Conservation (phyloP, 2,888 invertebrate genomes). For the Drosophila nr. fundita region DNA sequence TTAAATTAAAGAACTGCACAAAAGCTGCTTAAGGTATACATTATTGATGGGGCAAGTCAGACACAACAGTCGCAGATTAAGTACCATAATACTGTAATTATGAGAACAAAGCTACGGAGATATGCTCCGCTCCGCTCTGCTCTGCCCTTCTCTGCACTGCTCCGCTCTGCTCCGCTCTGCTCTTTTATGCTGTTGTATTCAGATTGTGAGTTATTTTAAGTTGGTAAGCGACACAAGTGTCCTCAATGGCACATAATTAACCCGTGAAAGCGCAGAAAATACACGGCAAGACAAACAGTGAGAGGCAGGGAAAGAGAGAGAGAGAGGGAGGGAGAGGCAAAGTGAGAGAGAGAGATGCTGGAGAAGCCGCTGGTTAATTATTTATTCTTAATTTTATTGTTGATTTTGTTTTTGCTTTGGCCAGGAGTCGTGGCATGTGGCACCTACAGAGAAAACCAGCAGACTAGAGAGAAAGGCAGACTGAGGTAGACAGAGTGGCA, state of each 20-base stretch:
- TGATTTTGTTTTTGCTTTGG: constrained; percentile 15
- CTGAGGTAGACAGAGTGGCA: not conserved
- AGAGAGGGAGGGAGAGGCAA: too few relatives aligned
- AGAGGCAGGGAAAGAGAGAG: not conserved
- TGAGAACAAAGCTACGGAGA: constrained; percentile 27
- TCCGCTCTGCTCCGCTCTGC: not conserved
- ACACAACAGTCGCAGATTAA: constrained; percentile 43
- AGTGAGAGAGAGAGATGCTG: not conserved
- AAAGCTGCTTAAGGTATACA: constrained; percentile 25
- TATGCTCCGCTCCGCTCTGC: not conserved
- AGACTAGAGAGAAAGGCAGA: not conserved
- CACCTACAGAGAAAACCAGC: constrained; percentile 9
- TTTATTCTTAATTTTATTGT: constrained; percentile 53
- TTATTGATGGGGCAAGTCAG: constrained; percentile 38
- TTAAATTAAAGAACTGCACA: constrained; percentile 8
- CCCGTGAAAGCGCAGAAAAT: constrained; percentile 34
- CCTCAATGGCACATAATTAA: constrained; percentile 66
- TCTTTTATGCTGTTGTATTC: not conserved
- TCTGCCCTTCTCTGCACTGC: too few relatives aligned
- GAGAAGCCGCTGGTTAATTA: constrained; percentile 29
- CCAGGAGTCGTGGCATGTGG: not conserved
- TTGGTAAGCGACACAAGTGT: constrained; percentile 50
- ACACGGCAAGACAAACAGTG: constrained; percentile 16
- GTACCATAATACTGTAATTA: constrained; percentile 68
- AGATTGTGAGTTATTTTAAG: constrained; percentile 44